These are phyloP conservation scores for Indicator maculatus DNA, from an alignment of 2,113 vertebrate species.

Conservation along the genomic window DNA sequence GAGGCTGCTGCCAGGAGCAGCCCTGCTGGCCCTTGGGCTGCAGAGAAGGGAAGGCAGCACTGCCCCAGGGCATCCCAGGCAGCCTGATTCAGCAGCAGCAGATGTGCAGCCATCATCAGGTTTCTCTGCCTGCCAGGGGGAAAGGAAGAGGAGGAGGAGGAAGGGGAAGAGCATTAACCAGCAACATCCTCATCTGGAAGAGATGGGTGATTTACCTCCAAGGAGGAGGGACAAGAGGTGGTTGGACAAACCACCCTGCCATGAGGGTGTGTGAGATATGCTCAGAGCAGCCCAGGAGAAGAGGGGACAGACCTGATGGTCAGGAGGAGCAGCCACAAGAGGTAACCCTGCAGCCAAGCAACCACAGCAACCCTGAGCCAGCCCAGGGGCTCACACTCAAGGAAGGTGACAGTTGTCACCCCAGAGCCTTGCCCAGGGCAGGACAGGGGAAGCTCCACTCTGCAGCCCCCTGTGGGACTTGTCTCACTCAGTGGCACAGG, in stretches of 20 bases:
- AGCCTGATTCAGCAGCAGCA: constrained; percentile 8
- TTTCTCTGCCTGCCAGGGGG: not conserved
- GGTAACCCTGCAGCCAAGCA: not conserved
- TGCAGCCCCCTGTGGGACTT: not conserved
- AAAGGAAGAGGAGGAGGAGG: not conserved
- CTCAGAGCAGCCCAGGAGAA: not conserved
- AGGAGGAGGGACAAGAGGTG: not conserved
- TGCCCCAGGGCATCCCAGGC: not conserved
- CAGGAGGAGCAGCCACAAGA: not conserved
- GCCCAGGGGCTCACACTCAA: fast-evolving
- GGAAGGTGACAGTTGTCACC: not conserved
- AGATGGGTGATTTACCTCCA: not conserved
- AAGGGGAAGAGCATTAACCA: not conserved
- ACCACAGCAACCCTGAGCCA: not conserved
- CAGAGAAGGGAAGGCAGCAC: not conserved
- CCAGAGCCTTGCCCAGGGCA: not conserved
- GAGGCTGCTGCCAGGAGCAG: not conserved
- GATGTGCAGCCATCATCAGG: not conserved
- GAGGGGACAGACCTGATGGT: not conserved
- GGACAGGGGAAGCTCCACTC: not conserved
- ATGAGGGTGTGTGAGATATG: fast-evolving
- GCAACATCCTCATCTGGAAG: not conserved
- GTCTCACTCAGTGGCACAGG: not conserved
- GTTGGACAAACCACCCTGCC: not conserved
- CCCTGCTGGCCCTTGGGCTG: not conserved